Conservation (phyloP, 2,113 vertebrate species). For the Alectura lathami region DNA sequence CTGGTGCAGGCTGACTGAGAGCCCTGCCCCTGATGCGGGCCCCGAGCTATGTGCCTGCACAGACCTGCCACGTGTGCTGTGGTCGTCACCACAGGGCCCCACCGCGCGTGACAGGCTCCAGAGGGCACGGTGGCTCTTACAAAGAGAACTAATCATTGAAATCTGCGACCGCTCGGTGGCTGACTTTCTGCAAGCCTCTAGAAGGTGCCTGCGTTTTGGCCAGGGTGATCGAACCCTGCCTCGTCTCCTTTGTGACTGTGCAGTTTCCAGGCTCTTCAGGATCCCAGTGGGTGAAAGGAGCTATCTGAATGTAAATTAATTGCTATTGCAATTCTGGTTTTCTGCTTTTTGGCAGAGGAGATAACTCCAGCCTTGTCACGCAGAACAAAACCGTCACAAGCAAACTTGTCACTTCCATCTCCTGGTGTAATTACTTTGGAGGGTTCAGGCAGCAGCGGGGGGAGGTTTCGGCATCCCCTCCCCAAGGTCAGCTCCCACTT, state of each 20-base stretch:
- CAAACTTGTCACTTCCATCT: constrained; percentile 63
- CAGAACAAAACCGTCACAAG: constrained; percentile 68
- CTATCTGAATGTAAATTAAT: constrained; percentile 68
- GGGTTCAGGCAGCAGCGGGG: constrained; percentile 20
- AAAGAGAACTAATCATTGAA: background rate
- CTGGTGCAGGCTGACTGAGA: no score
- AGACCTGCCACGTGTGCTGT: no score
- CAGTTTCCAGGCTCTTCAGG: constrained; percentile 3
- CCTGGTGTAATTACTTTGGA: constrained; percentile 48
- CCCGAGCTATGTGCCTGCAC: no score
- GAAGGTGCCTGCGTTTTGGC: background rate
- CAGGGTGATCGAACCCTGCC: background rate
- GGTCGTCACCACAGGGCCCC: no score
- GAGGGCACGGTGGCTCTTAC: rapidly evolving
- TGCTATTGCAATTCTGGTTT: constrained; percentile 65
- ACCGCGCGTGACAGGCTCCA: no score
- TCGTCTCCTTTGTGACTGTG: background rate
- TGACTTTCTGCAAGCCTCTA: background rate
- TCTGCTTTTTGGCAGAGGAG: constrained; percentile 60
- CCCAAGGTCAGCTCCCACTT: background rate
- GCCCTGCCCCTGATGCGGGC: no score
- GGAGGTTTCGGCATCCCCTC: constrained; percentile 10
- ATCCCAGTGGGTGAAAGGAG: constrained; percentile 37
- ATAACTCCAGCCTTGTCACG: constrained; percentile 67
- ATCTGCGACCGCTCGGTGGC: background rate